Base-by-base conservation (phyloP, 2,888 invertebrate species). In the Archips xylosteana region DNA sequence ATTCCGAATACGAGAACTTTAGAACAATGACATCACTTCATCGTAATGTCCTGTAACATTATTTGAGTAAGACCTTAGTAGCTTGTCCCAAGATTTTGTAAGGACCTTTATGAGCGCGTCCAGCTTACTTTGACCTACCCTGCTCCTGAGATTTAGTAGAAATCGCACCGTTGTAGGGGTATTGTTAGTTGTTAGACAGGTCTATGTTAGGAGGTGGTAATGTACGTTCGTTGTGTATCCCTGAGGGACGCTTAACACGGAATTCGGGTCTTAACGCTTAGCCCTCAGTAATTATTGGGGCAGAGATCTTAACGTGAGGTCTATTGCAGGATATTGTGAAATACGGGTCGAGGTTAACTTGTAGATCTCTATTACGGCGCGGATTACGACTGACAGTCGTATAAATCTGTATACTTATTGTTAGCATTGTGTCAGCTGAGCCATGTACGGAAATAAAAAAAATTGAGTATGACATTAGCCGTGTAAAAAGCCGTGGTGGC, bases 241-340 rank as follows among this genome's bases (percentile, higher is more conserved):
- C 89, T 78, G 64, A 79, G 88, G 89, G 89, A 84, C 90, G 83
- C 88, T 92, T 91, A 90, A 91, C 92, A 90, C 83, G 83, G 87
- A 88, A 87, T 92, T 89, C 82, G 88, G 90, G 87, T 85, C 87
- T 91, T 86, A 88, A 87, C 86, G 87, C 85, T 91, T 87, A 90
- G 89, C 87, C 90, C 85, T 74, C 75, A 83, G 91, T 93, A 93
- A 94, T 93, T 92, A 92, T 88, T 83, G 82, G 87, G 91, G 90
- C 86, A 83, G 87, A 84, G 84, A 70, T 70, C 74, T 70, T 74
- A 70, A 74, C 65, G 69, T 65, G 71, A 66, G 51, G 74, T 51
- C 74, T 74, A 70, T 65, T 65, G 65, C 69, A 69, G 70, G 74
- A 74, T 74, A 70, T 74, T 47, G 74, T 70, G 74, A 74, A 65